A percentile compares a stretch with the other conserved stretches of the same genome.
phyloP scores from a whole-genome alignment of 2,797 vertebrate genomes.

The Crenichthys baileyi region DNA sequence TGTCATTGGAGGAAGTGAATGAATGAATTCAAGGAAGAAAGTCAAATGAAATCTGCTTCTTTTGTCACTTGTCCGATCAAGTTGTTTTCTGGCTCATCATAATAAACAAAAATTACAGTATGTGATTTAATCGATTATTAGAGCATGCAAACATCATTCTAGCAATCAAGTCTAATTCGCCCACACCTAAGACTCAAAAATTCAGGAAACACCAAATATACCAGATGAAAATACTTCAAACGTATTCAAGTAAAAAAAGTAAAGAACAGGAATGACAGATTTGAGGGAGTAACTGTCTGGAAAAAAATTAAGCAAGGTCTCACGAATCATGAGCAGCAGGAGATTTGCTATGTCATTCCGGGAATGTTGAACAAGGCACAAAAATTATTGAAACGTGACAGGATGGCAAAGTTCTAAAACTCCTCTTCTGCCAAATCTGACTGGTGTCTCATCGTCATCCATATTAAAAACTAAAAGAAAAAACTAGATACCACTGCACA shows the following conservation, averaged over 20 bases:
- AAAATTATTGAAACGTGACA: not conserved
- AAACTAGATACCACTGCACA: not conserved
- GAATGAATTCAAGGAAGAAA: not conserved
- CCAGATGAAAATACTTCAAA: not conserved
- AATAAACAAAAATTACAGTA: not conserved
- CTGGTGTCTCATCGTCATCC: not conserved
- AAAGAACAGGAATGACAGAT: not conserved
- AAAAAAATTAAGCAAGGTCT: constrained; percentile 16
- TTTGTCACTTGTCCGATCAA: not conserved
- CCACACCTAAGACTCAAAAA: not conserved
- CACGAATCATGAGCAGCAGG: constrained; percentile 31
- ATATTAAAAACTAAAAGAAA: not conserved
- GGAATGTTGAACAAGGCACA: constrained; percentile 8
- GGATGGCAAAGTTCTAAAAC: constrained; percentile 11
- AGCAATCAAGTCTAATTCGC: constrained; percentile 3
- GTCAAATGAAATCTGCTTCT: not conserved
- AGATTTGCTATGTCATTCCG: constrained; percentile 22
- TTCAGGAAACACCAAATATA: not conserved
- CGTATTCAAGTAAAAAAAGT: constrained; percentile 10
- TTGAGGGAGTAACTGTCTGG: not conserved
- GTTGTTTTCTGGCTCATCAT: not conserved
- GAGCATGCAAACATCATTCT: not conserved
- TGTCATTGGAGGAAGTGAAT: not conserved
- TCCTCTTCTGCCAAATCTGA: constrained; percentile 9
- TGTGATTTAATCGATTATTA: not conserved